These are phyloP conservation scores for Cryptus armator DNA, from an alignment of 2,888 invertebrate species.

Conservation along the genomic window DNA sequence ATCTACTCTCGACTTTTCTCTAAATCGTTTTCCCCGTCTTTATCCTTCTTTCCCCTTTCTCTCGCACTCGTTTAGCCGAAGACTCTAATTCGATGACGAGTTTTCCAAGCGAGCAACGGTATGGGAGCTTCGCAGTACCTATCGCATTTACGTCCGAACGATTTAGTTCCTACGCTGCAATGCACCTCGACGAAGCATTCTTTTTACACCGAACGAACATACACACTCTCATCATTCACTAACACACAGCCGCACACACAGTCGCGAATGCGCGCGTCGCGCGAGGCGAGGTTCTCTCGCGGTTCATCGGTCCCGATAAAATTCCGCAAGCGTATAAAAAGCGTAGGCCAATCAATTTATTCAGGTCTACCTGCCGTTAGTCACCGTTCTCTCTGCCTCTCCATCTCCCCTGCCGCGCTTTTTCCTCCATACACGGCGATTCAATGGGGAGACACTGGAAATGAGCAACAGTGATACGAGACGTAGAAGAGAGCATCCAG, in stretches of 20 bases:
- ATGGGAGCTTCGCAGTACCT: conserved; percentile 26
- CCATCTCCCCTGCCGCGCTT: conserved; percentile 2
- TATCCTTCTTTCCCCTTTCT: conserved; percentile 30
- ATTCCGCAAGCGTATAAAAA: conserved; percentile 64
- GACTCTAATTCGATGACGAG: conserved; percentile 60
- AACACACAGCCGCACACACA: background rate
- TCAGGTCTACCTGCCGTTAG: conserved; percentile 53
- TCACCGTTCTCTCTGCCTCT: conserved; percentile 23
- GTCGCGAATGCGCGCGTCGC: background rate
- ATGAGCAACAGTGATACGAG: background rate
- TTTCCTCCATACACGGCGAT: conserved; percentile 23
- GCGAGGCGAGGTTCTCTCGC: conserved; percentile 38
- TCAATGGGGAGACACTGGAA: background rate
- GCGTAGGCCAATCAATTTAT: conserved; percentile 64
- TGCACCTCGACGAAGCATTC: conserved; percentile 48
- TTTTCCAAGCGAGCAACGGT: conserved; percentile 52
- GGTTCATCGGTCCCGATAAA: conserved; percentile 62
- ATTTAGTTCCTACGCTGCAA: conserved; percentile 54
- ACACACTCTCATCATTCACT: background rate
- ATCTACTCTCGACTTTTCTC: conserved; percentile 49
- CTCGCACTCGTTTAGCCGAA: conserved; percentile 18
- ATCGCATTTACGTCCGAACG: conserved; percentile 62
- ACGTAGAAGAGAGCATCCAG: background rate
- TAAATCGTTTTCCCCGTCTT: conserved; percentile 45
- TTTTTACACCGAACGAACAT: conserved; percentile 25